These are phyloP conservation scores for Solenodon paradoxus DNA, from an alignment of 2,113 vertebrate genomes.

Conservation along the genomic window DNA sequence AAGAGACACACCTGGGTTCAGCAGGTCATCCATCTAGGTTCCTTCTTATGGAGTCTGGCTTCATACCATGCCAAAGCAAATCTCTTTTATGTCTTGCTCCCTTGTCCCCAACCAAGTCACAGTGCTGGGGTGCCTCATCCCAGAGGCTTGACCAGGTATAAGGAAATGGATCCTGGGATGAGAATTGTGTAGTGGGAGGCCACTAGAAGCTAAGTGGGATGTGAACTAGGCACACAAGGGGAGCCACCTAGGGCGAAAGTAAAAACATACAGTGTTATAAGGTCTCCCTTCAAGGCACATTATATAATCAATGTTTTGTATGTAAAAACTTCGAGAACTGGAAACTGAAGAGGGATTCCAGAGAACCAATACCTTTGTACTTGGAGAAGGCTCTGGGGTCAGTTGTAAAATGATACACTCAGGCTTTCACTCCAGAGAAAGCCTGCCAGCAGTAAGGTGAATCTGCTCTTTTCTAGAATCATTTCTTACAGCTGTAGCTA, in stretches of 20 bases:
- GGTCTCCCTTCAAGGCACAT: background rate
- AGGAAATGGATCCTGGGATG: background rate
- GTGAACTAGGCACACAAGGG: accelerated
- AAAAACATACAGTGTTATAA: background rate
- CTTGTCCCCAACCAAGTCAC: too few relatives aligned
- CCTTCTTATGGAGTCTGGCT: background rate
- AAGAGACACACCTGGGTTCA: background rate
- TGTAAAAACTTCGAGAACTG: background rate
- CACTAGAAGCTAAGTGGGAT: background rate
- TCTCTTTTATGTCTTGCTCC: too few relatives aligned
- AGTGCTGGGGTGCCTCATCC: background rate
- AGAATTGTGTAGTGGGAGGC: background rate
- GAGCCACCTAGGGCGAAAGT: background rate
- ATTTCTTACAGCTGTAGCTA: background rate
- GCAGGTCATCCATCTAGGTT: too few relatives aligned
- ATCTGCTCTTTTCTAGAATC: background rate
- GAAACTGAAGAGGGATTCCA: background rate
- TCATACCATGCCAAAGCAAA: too few relatives aligned
- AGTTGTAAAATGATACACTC: background rate
- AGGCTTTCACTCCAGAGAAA: background rate
- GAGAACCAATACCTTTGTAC: background rate
- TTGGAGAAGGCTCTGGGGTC: background rate
- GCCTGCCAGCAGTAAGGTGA: background rate
- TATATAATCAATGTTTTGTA: background rate
- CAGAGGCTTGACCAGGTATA: background rate